Evolutionary conservation across 1,140 invertebrate genomes (phyloP), one percentile per base, ranked within the genome.

Genomic region (Macrotrachela quadricornifera): DNA sequence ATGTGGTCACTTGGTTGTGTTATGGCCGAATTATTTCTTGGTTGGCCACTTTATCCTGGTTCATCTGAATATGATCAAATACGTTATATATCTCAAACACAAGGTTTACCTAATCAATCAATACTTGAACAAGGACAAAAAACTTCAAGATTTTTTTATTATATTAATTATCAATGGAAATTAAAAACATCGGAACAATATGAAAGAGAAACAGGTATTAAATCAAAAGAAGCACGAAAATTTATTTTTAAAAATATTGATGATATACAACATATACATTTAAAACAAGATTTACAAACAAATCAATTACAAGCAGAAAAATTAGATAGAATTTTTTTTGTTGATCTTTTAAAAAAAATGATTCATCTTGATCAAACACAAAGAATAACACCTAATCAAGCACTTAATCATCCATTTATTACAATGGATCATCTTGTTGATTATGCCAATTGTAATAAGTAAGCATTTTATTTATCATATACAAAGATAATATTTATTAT

Each of bases 1-100:
- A 99, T 99, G 91, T 99, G 94, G 94, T 96, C 91, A 0, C 74
- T 99, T 51, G 94, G 94, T 18, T 99, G 94, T 73, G 94, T 99
- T 50, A 92, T 97, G 17, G 94, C 94, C 3, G 94, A 99, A 69
- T 75, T 99, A 48, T 99, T 99, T 72, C 76, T 99, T 15, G 94
- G 94, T 54, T 99, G 94, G 94, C 94, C 94, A 15, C 74, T 99
- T 3, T 99, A 99, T 73, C 94, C 94, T 0, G 94, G 94, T 48
- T 92, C 88, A 30, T 96, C 91, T 1, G 94, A 99, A 72, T 99
- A 96, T 71, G 94, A 99, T 73, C 94, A 99, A 73, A 97, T 99
- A 62, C 77, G 94, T 41, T 85, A 85, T 64, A 85, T 86, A 54
- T 82, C 81, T 62, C 83, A 85, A 64, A 86, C 83, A 14, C 83